phyloP scores from a whole-genome alignment of 1,140 invertebrate genomes.

The Drosophila equinoxialis region DNA sequence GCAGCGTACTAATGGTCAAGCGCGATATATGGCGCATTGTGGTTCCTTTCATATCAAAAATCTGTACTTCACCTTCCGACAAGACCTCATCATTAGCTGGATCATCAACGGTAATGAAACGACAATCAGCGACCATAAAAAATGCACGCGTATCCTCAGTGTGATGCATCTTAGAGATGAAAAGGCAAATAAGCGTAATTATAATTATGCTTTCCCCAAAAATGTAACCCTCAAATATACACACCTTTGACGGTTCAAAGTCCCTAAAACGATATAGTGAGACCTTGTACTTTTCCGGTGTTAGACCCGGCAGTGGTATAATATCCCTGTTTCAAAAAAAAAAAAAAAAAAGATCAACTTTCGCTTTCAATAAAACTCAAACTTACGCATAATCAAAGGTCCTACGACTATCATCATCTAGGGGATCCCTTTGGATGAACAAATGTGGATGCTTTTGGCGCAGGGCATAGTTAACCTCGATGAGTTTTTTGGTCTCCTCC shows the following conservation, averaged over 20 bases:
- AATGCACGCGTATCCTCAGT: constrained; percentile 87
- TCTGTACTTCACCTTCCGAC: constrained; percentile 86
- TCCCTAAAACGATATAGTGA: constrained; percentile 86
- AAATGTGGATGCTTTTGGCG: constrained; percentile 87
- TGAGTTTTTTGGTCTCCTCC: constrained; percentile 86
- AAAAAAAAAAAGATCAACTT: neutral
- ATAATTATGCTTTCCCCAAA: neutral
- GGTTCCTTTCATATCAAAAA: constrained; percentile 87
- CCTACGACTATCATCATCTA: constrained; percentile 65
- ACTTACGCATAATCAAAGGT: constrained; percentile 79
- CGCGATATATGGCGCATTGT: constrained; percentile 86
- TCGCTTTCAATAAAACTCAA: neutral
- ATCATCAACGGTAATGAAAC: constrained; percentile 85
- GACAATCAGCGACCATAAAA: constrained; percentile 87
- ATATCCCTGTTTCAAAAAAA: constrained; percentile 84
- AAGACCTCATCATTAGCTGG: constrained; percentile 60
- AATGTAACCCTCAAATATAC: neutral
- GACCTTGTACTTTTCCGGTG: constrained; percentile 85
- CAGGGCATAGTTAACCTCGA: constrained; percentile 87
- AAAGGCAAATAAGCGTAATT: too few relatives aligned
- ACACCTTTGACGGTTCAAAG: constrained; percentile 84
- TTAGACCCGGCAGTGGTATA: constrained; percentile 85
- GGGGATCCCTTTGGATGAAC: constrained; percentile 86
- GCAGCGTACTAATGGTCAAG: constrained; percentile 86
- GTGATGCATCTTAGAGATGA: constrained; percentile 85